Evolutionary conservation across 2,113 vertebrate species (phyloP).

Genomic region (Litocranius walleri): DNA sequence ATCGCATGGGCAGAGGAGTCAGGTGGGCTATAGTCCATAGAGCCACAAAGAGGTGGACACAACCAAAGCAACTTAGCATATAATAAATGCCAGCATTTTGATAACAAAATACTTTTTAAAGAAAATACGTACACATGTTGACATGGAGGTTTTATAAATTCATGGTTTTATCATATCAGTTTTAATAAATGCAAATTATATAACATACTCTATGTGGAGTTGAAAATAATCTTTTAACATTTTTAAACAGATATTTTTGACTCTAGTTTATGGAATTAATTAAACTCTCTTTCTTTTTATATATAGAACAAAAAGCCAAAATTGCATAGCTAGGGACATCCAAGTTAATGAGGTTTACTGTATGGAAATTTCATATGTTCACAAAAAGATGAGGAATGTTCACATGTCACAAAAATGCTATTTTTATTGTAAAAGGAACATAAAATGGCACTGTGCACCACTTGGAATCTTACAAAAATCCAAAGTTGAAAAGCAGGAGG

Average conservation of each 20-base stretch:
- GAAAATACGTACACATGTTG: background rate
- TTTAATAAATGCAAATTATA: conserved; percentile 40
- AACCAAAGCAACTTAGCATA: background rate
- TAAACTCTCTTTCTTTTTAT: conserved; percentile 6
- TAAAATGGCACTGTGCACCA: conserved; percentile 13
- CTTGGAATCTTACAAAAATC: background rate
- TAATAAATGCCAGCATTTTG: background rate
- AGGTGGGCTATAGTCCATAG: background rate
- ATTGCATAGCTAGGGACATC: background rate
- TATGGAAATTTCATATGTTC: conserved; percentile 20
- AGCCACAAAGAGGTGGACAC: background rate
- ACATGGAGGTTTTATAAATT: background rate
- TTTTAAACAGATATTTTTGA: background rate
- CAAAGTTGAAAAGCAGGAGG: conserved; percentile 13
- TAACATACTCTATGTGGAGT: background rate
- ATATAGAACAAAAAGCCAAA: conserved; percentile 26
- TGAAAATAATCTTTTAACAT: background rate
- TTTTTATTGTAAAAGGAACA: conserved; percentile 26
- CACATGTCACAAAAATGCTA: conserved; percentile 11
- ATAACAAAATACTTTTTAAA: conserved; percentile 14
- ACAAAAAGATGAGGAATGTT: background rate
- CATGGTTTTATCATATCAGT: background rate
- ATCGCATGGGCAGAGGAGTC: background rate
- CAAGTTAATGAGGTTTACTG: background rate
- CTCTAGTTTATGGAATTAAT: background rate